phyloP scores from a whole-genome alignment of 2,113 vertebrate species.

The Nannospalax galili region DNA sequence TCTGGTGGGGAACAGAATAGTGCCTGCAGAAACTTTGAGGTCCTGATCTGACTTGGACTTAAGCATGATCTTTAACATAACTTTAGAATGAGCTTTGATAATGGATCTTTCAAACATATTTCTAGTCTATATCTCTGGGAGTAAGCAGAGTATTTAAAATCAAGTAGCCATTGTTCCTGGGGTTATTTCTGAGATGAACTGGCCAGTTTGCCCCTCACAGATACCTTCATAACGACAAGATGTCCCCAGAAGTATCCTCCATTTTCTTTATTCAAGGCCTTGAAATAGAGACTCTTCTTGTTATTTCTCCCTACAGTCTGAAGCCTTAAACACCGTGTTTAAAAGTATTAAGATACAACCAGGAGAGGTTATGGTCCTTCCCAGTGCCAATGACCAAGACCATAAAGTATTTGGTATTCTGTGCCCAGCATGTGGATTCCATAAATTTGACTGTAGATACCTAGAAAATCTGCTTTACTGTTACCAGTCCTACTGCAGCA shows the following conservation, averaged over 20 bases:
- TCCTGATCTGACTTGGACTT: neutral
- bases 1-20: neutral
- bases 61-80: neutral
- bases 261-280: conserved; percentile 7
- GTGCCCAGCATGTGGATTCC: fast-evolving
- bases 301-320: neutral
- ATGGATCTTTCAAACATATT: neutral
- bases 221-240: neutral
- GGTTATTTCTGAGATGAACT: neutral
- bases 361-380: too few relatives aligned
- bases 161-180: too few relatives aligned
- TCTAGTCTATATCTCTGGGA: neutral
- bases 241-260: too few relatives aligned
- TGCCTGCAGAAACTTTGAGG: neutral
- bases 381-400: neutral
- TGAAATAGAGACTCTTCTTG: neutral
- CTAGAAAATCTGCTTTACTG: neutral
- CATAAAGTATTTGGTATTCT: fast-evolving
- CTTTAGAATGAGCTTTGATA: neutral
- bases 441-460: neutral
- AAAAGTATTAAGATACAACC: neutral
- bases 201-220: neutral
- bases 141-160: neutral
- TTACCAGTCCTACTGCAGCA: neutral
- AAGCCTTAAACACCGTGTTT: neutral